Base-by-base conservation (phyloP, 2,113 vertebrate genomes). In the Trinectes maculatus region DNA sequence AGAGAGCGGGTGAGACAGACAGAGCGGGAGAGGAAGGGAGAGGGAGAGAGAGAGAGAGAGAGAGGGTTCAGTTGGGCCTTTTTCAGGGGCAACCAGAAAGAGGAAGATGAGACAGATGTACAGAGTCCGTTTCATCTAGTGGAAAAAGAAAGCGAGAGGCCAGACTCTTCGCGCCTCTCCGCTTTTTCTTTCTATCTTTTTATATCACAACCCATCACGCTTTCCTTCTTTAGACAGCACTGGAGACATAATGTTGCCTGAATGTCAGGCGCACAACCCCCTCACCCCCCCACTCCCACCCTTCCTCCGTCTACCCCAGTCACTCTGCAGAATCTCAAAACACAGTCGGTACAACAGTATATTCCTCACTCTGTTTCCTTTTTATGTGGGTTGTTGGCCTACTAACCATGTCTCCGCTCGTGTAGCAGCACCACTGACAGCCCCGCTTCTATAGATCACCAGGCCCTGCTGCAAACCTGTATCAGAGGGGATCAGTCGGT, bases 61-160 rank as follows among this genome's bases (percentile, higher is more conserved):
- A 70, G 77, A 67, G 71, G 67, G 78, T 82, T 85, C 80, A 89
- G 81, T 89, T 57, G 68, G 84, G 85, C 82, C 82, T 78, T 87
- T 90, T 91, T 91, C 88, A 89, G 83, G 89, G 90, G 89, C 87
- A 90, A 83, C 83, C 78, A 78, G 79, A 83, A 87, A 83, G 79
- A 75, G 82, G 80, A 91, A 92, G 91, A 92, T 92, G 90, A 93
- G 92, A 91, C 88, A 90, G 86, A 89, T 91, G 83, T 84, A 80
- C 82, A 87, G 88, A 89, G 87, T 84, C 73, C 62, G 85, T 92
- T 93, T 93, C 89, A 92, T 92, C 88, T 91, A 28, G 68, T 83
- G 85, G 87, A 85, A 87, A 89, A 82, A 87, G 79, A 87, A 82
- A 77, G 81, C 65, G 64, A 87, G 86, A 88, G 83, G 82, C 83